Evolutionary conservation across 1,140 invertebrate genomes (phyloP).

Genomic region (Drosophila serrata): DNA sequence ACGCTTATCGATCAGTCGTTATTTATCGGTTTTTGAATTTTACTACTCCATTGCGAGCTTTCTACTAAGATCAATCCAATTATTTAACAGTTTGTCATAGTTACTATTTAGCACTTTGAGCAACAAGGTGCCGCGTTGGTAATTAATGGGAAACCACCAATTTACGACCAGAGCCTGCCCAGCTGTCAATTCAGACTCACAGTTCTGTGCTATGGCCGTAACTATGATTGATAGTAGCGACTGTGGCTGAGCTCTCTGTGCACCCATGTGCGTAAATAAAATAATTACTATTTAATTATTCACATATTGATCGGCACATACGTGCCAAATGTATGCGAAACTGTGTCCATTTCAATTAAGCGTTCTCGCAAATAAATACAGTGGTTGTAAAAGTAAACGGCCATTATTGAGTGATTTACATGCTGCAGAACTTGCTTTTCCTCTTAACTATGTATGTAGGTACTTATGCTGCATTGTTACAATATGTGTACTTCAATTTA

Average conservation of each 20-base stretch:
- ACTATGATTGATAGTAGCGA: slow-evolving; percentile 60
- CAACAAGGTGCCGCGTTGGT: background rate
- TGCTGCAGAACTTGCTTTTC: background rate
- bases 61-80: background rate
- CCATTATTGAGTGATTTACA: slow-evolving; percentile 17
- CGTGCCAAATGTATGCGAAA: slow-evolving; percentile 18
- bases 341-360: slow-evolving; percentile 41
- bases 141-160: slow-evolving; percentile 24
- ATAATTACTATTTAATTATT: slow-evolving; percentile 61
- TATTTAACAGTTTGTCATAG: background rate
- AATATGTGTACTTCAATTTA: background rate
- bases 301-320: slow-evolving; percentile 40
- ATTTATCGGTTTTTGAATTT: slow-evolving; percentile 13
- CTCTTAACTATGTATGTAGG: background rate
- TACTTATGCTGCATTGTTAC: background rate
- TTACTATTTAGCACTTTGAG: background rate
- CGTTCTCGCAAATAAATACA: slow-evolving; percentile 16
- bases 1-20: slow-evolving; percentile 8
- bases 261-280: slow-evolving; percentile 41
- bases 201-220: slow-evolving; percentile 23
- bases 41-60: background rate
- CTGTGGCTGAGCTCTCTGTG: slow-evolving; percentile 18
- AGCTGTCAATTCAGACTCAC: slow-evolving; percentile 29
- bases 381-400: slow-evolving; percentile 12
- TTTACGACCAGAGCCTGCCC: slow-evolving; percentile 19